Base-by-base conservation (phyloP, 2,888 invertebrate genomes). In the Odontomyia ornata region DNA sequence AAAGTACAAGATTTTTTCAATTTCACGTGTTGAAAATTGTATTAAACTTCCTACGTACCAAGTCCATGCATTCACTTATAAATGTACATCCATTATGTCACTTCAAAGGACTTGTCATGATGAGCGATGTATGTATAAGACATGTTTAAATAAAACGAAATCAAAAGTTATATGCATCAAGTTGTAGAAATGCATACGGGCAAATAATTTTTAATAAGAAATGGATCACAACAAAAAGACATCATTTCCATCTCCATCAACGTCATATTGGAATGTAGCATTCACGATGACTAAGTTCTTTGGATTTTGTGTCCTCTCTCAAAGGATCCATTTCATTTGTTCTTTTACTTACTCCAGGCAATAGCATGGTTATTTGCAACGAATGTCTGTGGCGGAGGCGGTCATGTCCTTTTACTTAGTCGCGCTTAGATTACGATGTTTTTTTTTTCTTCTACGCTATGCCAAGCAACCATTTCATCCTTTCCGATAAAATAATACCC, bases 151-250 rank as follows among this genome's bases (percentile, higher is more conserved):
- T 69, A 47, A 69, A 69, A 69, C 46, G 67, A 67, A 43, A 67
- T 69, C 69, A 69, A 69, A 36, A 65, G 65, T 36, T 36, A 65
- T 65, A 65, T 65, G 52, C 52, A 18, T 52, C 18, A 15, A 18
- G 47, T 69, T 64, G 30, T 25, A 27, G 23, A 30, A n/a, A 73
- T 57, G 30, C 60, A 73, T 60, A 30, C 36, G 28, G 36, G 21
- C 28, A 28, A 72, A 30, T 60, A 18, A 57, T 47, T 73, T 73
- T 73, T 73, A 73, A 73, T 73, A 73, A 57, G 60, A 73, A 73
- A 73, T 73, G 57, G 60, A 73, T 57, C 73, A 60, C 60, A 73
- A 72, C 36, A 36, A n/a, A 28, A 36, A 57, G 27, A 36, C 30
- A 27, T 23, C 43, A 67, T 60, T 23, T 11, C 30, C 69, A 47